Percentiles rank a stretch among this genome's conserved stretches.
These are phyloP conservation scores for Tursiops truncatus DNA, from an alignment of 2,113 vertebrate species.

Conservation along the genomic window DNA sequence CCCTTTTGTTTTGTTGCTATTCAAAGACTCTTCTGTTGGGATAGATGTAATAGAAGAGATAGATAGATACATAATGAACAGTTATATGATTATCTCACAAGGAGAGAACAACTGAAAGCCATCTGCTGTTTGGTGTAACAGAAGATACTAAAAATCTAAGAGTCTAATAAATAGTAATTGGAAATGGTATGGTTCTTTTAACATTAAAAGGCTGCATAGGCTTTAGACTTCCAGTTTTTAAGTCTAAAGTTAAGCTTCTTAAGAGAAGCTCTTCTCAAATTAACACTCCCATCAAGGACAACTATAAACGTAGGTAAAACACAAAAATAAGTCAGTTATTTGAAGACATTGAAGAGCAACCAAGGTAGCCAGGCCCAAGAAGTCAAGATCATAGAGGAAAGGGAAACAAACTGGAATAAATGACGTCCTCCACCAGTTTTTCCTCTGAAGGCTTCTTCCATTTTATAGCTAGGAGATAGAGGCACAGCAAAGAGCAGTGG, in stretches of 20 bases:
- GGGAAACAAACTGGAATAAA: background rate
- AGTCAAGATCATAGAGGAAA: background rate
- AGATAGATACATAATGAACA: background rate
- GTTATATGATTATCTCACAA: background rate
- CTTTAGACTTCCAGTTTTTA: background rate
- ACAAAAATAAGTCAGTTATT: background rate
- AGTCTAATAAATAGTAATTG: background rate
- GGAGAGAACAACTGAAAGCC: background rate
- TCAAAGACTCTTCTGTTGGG: background rate
- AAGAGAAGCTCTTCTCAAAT: background rate
- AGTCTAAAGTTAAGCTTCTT: background rate
- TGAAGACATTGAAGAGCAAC: background rate
- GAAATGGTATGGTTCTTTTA: background rate
- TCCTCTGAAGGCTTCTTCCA: background rate
- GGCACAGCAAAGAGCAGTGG: background rate
- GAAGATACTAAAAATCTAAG: background rate
- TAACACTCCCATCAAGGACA: background rate
- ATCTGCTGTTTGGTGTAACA: background rate
- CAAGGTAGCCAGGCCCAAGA: background rate
- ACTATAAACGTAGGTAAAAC: background rate
- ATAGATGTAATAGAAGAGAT: background rate
- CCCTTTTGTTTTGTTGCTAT: background rate
- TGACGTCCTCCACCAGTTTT: background rate
- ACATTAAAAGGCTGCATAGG: background rate
- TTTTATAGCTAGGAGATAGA: background rate